These are phyloP conservation scores for Caenorhabditis sp. DNA, from an alignment of 2,888 invertebrate genomes.

Conservation along the genomic window DNA sequence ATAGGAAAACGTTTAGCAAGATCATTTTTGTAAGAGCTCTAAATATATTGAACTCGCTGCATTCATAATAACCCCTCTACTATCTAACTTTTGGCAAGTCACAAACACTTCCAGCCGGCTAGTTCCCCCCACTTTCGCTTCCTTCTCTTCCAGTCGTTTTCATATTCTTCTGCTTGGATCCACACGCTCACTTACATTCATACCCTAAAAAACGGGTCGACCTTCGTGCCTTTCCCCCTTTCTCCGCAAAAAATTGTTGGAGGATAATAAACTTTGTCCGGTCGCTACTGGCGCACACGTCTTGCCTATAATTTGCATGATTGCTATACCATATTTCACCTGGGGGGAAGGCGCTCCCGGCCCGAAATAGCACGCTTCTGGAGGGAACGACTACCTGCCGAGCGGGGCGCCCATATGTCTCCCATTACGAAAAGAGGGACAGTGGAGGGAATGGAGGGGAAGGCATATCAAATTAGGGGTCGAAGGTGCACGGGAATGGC, in stretches of 20 bases:
- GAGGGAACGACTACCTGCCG: constrained; percentile 35
- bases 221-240: constrained; percentile 22
- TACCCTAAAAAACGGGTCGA: constrained; percentile 42
- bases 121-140: constrained; percentile 20
- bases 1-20: background rate
- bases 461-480: constrained; percentile 50
- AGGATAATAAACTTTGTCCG: constrained; percentile 51
- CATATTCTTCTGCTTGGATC: constrained; percentile 51
- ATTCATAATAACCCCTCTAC: background rate
- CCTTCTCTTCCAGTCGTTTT: constrained; percentile 13
- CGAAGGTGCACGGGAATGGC: constrained; percentile 31
- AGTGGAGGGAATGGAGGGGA: constrained; percentile 6
- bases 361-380: constrained; percentile 21
- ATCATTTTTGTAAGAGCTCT: background rate
- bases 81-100: constrained; percentile 12
- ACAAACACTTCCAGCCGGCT: constrained; percentile 45
- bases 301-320: constrained; percentile 44
- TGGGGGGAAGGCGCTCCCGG: constrained; percentile 2
- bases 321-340: constrained; percentile 54
- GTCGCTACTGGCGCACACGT: constrained; percentile 2
- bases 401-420: constrained; percentile 54
- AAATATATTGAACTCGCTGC: background rate
- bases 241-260: constrained; percentile 18
- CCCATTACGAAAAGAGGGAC: constrained; percentile 26
- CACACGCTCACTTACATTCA: constrained; percentile 29